These are phyloP conservation scores for Trichechus manatus DNA, from an alignment of 2,113 vertebrate species.

Conservation along the genomic window DNA sequence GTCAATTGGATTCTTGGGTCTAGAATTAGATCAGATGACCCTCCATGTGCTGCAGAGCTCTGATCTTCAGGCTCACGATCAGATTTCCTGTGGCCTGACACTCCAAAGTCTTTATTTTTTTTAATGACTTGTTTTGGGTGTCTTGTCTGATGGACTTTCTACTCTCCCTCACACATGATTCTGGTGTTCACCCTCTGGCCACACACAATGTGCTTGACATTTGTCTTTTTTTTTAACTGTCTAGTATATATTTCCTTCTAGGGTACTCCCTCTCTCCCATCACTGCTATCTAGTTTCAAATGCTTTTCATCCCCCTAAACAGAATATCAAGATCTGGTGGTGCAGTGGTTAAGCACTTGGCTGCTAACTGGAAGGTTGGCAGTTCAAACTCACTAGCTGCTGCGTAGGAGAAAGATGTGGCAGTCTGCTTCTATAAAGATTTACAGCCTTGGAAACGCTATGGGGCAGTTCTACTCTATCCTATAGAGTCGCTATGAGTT, in stretches of 20 bases:
- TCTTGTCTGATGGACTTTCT: neutral
- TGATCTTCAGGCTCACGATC: neutral
- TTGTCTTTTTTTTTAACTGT: neutral
- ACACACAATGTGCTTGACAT: neutral
- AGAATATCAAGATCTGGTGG: neutral
- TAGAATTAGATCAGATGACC: neutral
- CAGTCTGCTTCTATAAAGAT: too few species aligned
- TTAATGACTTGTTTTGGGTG: neutral
- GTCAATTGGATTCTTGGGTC: neutral
- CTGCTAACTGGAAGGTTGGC: too few species aligned
- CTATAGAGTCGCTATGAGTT: too few species aligned
- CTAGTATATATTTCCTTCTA: neutral
- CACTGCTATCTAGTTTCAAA: neutral
- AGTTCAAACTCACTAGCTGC: too few species aligned
- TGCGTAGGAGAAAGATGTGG: too few species aligned
- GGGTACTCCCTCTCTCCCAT: neutral
- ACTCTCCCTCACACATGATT: neutral
- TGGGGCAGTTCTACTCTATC: too few species aligned
- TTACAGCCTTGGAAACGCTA: too few species aligned
- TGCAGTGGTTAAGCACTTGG: too few species aligned
- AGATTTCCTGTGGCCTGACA: neutral
- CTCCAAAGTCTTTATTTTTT: neutral
- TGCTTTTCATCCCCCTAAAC: neutral
- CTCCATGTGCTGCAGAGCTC: neutral
- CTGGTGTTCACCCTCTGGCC: neutral